Evolutionary conservation across 2,797 vertebrate genomes (phyloP), one percentile per base, ranked within the genome.

Genomic region (Alca torda): DNA sequence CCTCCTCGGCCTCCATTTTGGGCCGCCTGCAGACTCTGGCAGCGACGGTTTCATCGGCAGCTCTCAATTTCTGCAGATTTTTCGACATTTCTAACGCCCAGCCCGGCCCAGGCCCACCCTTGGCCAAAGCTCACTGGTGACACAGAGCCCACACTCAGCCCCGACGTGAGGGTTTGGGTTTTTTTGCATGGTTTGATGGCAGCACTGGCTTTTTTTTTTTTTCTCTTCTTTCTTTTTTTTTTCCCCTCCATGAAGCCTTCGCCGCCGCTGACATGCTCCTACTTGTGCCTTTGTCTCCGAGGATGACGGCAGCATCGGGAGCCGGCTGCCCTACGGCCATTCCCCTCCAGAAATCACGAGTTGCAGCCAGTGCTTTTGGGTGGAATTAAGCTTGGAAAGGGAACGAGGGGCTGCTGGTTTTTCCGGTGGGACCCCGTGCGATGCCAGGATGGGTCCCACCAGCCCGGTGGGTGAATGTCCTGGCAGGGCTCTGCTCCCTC

Each of bases 381-480:
- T 24, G 1, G 1, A 79, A 63, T 87, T 43, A 28, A 63, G 28
- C 63, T 65, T 17, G 28, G 63, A 75, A 65, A 64, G 51, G 39
- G 33, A 31, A 25, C 1, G 5, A 46, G 37, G 60, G 17, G 26
- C 65, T 67, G 13, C 24, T 65, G 67, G 24, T 28, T 6, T 74
- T 90, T 48, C 5, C 1, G 1, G 10, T 35, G 43, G 77, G 24
- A 63, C 53, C 26, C 45, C 2, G 1, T 54, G 35, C 23, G 5
- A 21, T 19, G 37, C 14, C 82, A 24, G 33, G 39, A 54, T n/a
- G 70, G 39, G 39, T 67, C 48, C 43, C 41, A 37, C 31, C 46
- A 43, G 45, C 14, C 37, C 0, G 1, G 5, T 8, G 21, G 50
- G 6, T 30, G 28, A 54, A n/a, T 4, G 33, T n/a, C 33, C 28